phyloP scores from a whole-genome alignment of 1,140 invertebrate genomes.

The Micrasema minimum region DNA sequence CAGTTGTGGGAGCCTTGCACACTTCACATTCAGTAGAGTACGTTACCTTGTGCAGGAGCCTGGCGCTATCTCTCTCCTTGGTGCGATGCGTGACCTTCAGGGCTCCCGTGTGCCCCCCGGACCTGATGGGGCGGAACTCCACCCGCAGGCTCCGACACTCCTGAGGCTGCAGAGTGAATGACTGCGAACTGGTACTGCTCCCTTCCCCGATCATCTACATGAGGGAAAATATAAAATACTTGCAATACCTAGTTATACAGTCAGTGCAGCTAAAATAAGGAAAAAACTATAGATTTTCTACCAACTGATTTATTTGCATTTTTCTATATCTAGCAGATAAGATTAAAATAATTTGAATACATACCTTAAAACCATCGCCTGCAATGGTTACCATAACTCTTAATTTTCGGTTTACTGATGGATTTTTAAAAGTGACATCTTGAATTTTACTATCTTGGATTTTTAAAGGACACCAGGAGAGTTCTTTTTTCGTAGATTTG shows the following conservation, averaged over 20 bases:
- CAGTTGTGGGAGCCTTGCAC: too few relatives aligned
- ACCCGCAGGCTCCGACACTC: constrained; percentile 45
- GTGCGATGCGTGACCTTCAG: constrained; percentile 31
- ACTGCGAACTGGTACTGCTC: constrained; percentile 14
- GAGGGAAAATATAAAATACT: not conserved
- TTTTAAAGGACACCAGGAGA: constrained; percentile 50
- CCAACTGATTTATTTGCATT: not conserved
- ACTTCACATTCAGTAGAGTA: too few relatives aligned
- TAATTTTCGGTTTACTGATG: constrained; percentile 39
- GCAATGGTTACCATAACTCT: constrained; percentile 33
- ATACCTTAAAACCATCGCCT: constrained; percentile 49
- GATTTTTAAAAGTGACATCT: constrained; percentile 49
- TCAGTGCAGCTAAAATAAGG: not conserved
- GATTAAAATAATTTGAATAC: too few relatives aligned
- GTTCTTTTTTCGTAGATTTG: constrained; percentile 47
- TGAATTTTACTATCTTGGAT: constrained; percentile 35
- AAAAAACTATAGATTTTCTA: not conserved
- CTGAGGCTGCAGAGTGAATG: constrained; percentile 49
- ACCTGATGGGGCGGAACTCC: constrained; percentile 36
- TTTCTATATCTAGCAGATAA: too few relatives aligned
- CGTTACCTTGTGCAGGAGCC: constrained; percentile 42
- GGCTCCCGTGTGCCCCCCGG: constrained; percentile 39
- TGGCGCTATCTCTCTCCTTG: constrained; percentile 28
- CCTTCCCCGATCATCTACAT: constrained; percentile 39
- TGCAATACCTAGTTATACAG: not conserved